Base-by-base conservation (phyloP, 2,888 invertebrate genomes). In the Tineola bisselliella region DNA sequence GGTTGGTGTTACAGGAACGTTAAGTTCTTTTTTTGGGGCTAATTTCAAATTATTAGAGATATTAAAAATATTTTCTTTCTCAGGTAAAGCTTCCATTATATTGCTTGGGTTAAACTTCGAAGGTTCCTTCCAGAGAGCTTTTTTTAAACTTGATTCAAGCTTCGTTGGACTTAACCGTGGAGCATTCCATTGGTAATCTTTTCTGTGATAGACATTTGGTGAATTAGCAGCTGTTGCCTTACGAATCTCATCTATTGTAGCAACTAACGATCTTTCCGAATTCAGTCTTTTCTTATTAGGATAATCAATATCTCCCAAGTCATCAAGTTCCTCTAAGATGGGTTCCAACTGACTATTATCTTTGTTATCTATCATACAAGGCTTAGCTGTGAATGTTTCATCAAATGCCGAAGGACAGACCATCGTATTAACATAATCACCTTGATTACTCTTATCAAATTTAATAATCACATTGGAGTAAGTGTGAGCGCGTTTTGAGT, bases 201-300 rank as follows among this genome's bases (percentile, higher is more conserved):
- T 80, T 63, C 89, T 79, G 61, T 89, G 88, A 69, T 88, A 90
- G 62, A 88, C 74, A 68, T 88, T 88, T 5, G 89, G 90, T 4
- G 89, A 89, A 70, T 89, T 89, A 15, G 88, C 87, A 0, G 82
- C 83, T 2, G 89, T 88, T 44, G 86, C 87, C 67, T 88, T 88
- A 52, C 90, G 78, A 44, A 90, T 90, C 77, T 90, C 90, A 69
- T 90, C 90, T 63, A 90, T 90, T 1, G 90, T 90, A 11, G 89
- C 90, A 8, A 90, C 90, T 8, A 90, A 73, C 8, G 90, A 89
- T 70, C 90, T 90, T 69, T 88, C 88, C 19, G 88, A 88, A 69
- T 82, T 87, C 44, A 84, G 70, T 64, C 81, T 74, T 67, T 86
- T 77, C 70, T 88, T 79, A 65, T 69, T 77, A 25, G 76, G 72